Evolutionary conservation across 2,113 vertebrate genomes (phyloP), one percentile per base, ranked within the genome.

Genomic region (Halichoeres trimaculatus): DNA sequence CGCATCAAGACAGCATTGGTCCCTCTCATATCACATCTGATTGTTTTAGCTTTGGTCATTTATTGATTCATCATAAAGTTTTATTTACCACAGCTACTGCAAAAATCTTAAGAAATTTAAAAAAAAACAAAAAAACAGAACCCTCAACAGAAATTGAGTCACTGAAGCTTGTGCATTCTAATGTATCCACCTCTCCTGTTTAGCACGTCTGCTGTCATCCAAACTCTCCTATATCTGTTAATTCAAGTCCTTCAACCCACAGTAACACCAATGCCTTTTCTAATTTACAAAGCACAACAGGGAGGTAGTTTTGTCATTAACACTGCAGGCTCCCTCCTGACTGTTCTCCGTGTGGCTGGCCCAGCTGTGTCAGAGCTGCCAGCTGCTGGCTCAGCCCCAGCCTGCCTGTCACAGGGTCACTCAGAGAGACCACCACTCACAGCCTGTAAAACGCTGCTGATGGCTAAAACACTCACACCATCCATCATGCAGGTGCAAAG

Each of bases 401-500:
- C 76, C 51, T 78, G 80, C 64, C 82, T 71, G 86, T 88, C 88
- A 75, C 63, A 3, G 70, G 81, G 78, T 83, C 77, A 51, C 71
- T 69, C 60, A 51, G 55, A 85, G 26, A 70, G 74, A 80, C 59
- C 38, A 68, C 58, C 72, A 52, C 76, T 88, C 90, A 86, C 80
- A 52, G 77, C 70, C 85, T 69, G 83, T 90, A 90, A 88, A 91
- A 81, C 80, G 80, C 61, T 67, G 76, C 82, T 86, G 87, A 88
- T 79, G 80, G 88, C 83, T 70, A 62, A 83, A 88, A 84, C 78
- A 73, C 84, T 85, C 76, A 74, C 65, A 73, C 59, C 85, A 91
- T 92, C 87, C 80, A 90, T 91, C 90, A 91, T 60, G 34, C 70
- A 65, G 69, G 64, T 84, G 84, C 78, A 89, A 59, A 63, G 72